Evolutionary conservation across 2,113 vertebrate species (phyloP), one percentile per base, ranked within the genome.

Genomic region (Probosciger aterrimus): DNA sequence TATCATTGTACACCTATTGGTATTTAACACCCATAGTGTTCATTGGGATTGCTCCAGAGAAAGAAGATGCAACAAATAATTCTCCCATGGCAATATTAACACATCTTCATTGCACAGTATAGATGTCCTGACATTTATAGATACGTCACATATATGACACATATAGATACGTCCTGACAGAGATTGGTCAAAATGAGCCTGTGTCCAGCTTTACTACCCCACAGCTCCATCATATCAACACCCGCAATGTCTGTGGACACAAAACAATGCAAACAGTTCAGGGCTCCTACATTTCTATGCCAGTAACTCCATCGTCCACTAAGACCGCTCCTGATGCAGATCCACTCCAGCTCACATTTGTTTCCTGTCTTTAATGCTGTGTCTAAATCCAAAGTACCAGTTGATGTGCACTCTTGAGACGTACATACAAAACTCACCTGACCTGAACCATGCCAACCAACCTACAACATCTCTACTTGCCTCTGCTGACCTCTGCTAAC

Each of bases 361-460:
- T 41, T 77, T 57, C 9, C 71, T 37, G 12, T 9, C 55, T 65
- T 73, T 53, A 77, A 69, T 19, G 11, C 6, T 30, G 11, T 25
- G 5, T 27, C 22, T 62, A 94, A 74, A 90, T 35, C 59, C 59
- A 10, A 68, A 86, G 43, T 76, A 47, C 11, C 31, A 33, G 25
- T 6, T 73, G 57, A 86, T 25, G 16, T 24, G 27, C 2, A 78
- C 43, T 37, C 6, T 14, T 43, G 63, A 73, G 23, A 76, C 30
- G 39, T 18, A 27, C 7, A 43, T 15, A 68, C 7, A 71, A 75
- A 84, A 80, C 25, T 2, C 47, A 60, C 6, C 7, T 28, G 87
- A 22, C 2, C 5, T 4, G 7, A 79, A 4, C 71, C 3, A 7
- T 1, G 5, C 15, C 2, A 4, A 52, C n/a, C 37, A 67, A 28